Conservation (phyloP, 2,888 invertebrate species). For the Eupelmus urozonus region DNA sequence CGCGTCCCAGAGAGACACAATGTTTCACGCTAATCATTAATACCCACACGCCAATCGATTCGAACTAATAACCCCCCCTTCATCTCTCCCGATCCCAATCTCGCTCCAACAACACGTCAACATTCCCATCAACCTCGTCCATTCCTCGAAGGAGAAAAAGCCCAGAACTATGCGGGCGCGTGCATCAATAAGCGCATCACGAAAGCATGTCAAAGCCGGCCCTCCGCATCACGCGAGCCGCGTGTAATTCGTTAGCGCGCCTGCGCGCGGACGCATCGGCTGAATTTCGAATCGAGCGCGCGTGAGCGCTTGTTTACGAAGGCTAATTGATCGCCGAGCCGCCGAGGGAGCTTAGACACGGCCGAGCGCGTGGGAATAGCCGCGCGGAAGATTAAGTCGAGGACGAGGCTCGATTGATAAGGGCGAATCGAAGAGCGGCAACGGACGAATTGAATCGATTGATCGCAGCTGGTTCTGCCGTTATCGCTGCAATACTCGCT, state of each 20-base stretch:
- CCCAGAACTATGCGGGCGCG: constrained; percentile 21
- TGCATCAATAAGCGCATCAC: constrained; percentile 28
- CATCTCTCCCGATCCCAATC: not conserved
- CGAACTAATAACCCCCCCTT: no score
- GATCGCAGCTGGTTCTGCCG: no score
- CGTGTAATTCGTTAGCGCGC: not conserved
- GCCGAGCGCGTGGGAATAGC: not conserved
- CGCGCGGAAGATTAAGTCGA: not conserved
- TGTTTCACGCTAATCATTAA: no score
- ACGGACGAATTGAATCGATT: no score
- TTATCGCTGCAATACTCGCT: no score
- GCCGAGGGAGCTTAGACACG: not conserved
- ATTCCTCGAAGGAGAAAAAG: not conserved
- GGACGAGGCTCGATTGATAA: not conserved
- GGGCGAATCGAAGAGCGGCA: no score
- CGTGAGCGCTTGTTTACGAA: constrained; percentile 34
- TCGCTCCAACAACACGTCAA: not conserved
- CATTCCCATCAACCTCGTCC: not conserved
- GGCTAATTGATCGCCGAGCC: constrained; percentile 48
- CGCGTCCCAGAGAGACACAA: no score
- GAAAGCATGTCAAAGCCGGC: constrained; percentile 52
- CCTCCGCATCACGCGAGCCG: no score
- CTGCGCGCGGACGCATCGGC: not conserved
- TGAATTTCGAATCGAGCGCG: constrained; percentile 26
- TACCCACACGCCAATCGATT: no score